Base-by-base conservation (phyloP, 2,797 vertebrate species). In the Hybognathus amarus region DNA sequence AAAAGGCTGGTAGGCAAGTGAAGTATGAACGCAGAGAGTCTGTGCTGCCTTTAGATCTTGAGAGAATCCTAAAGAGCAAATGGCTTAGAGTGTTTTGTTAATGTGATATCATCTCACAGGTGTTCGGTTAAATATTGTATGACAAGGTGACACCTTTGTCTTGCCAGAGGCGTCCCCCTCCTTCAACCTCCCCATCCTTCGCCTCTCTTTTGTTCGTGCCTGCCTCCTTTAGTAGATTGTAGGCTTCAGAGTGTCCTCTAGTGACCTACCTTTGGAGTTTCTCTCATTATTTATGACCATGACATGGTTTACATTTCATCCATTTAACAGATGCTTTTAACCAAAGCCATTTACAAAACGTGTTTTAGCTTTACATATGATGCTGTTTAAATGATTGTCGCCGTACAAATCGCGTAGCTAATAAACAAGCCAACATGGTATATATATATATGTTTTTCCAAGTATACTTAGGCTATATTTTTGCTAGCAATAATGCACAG, bases 1-100 rank as follows among this genome's bases (percentile, higher is more conserved):
- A 91, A 80, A 90, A 87, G 75, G 83, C 83, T 63, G 67, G 84
- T 83, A 70, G 85, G 74, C 61, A 22, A 45, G 77, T 70, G 63
- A 83, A 54, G 70, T 76, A 42, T 83, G 59, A 87, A 84, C 77
- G 73, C 74, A 61, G 47, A 11, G 24, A 3, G 78, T 78, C 45
- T 24, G 59, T 56, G 73, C 61, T 36, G 81, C 77, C 82, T 50
- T 85, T 77, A 77, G 47, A 81, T 85, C 84, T 83, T 50, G 79
- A 81, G 87, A 90, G 86, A 36, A 84, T 89, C 86, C 88, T 87
- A 83, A 81, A 77, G 63, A 77, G 86, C 63, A 75, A 90, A 89
- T 87, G 77, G 70, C 82, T 91, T 88, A 87, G 78, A 69, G 73
- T 45, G 18, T 81, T 87, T 81, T 85, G 56, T 80, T 79, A 71